Evolutionary conservation across 2,113 vertebrate species (phyloP), one percentile per base, ranked within the genome.

Genomic region (Elephantulus edwardii): DNA sequence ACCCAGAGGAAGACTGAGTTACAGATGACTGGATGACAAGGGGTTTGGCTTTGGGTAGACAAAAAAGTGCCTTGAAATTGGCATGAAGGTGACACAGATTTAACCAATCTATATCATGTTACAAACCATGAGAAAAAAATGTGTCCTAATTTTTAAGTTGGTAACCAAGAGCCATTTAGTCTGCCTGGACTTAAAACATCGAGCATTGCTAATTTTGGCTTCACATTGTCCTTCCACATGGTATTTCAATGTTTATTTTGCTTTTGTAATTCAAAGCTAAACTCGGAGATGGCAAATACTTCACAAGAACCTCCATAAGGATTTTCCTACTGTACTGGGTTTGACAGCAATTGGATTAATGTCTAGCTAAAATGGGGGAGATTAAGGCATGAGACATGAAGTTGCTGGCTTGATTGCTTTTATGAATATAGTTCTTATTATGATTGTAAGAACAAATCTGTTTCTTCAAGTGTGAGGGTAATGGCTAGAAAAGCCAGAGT

Each of bases 241-340:
- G 35, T 13, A 14, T 42, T 62, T 19, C 33, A 76, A 46, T 48
- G 58, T 75, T 79, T 75, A 70, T 16, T 75, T 72, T 81, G 77
- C 71, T 82, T 88, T 79, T 80, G 5, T 74, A 83, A 52, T 19
- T 86, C 60, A 83, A 71, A 60, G 54, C 26, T 50, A 74, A 85
- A 44, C 60, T 46, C 5, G 19, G 75, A 89, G 12, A 76, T 1
- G 84, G 30, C n/a, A 86, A 88, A 28, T 70, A 71, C 50, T 64
- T 87, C 60, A 50, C 7, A 89, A 77, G 62, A 80, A 26, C 17
- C 52, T 72, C 35, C 40, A 38, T 10, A 0, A 28, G 33, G 30
- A 9, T 76, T 76, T 88, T 85, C 75, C 35, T 86, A 52, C 33
- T 79, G 44, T 22, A 40, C 14, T 76, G 35, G 22, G 26, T n/a